Evolutionary conservation across 1,140 invertebrate species (phyloP).

Genomic region (Holcopasites calliopsidis): DNA sequence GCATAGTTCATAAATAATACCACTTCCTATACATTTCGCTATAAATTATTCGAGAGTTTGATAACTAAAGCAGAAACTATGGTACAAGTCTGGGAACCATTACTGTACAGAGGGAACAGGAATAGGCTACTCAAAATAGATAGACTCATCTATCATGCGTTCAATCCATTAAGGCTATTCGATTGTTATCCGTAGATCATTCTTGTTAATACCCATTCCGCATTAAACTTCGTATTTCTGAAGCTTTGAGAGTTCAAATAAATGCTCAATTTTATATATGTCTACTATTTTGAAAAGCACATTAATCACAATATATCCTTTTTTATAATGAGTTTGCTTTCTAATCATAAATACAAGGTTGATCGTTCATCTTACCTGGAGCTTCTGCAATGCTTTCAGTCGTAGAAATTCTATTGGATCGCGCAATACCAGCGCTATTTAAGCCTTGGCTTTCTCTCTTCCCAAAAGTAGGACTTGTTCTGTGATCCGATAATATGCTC

Average conservation of each 20-base stretch:
- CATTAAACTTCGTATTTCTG: slow-evolving; percentile 36
- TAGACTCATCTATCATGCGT: slow-evolving; percentile 71
- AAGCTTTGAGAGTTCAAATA: slow-evolving; percentile 23
- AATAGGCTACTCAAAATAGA: slow-evolving; percentile 67
- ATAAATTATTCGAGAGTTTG: background rate
- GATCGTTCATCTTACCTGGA: slow-evolving; percentile 43
- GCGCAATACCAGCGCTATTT: slow-evolving; percentile 57
- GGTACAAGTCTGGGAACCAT: background rate
- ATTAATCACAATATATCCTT: background rate
- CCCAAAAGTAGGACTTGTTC: slow-evolving; percentile 65
- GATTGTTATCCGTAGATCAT: slow-evolving; percentile 66
- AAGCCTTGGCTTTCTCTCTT: slow-evolving; percentile 65
- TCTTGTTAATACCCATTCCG: slow-evolving; percentile 64
- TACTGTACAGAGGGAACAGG: slow-evolving; percentile 31
- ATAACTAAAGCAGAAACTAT: background rate
- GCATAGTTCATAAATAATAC: slow-evolving; percentile 26
- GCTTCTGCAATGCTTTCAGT: slow-evolving; percentile 46
- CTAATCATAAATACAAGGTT: slow-evolving; percentile 39
- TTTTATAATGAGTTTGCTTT: background rate
- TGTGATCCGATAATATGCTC: slow-evolving; percentile 78
- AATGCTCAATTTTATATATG: background rate
- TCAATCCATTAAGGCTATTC: slow-evolving; percentile 75
- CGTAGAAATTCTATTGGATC: slow-evolving; percentile 46
- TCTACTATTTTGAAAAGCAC: background rate
- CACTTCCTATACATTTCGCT: background rate